These are phyloP conservation scores for Crotalus horridus DNA, from an alignment of 2,113 vertebrate species.

Conservation along the genomic window DNA sequence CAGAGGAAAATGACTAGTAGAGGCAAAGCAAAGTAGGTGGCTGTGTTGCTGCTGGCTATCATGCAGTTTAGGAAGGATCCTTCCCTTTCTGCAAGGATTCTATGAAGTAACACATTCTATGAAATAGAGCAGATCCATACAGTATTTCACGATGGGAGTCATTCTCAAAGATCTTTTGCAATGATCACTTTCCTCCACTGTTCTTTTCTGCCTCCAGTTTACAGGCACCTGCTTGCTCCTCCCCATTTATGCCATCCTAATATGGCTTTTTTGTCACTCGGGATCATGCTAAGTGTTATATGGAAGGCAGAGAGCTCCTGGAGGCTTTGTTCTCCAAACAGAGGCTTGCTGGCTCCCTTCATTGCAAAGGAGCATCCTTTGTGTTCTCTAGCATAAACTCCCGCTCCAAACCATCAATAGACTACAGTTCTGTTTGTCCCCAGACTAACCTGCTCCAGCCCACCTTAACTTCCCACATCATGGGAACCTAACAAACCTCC, in stretches of 20 bases:
- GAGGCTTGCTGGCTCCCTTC: not conserved
- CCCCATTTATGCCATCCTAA: not conserved
- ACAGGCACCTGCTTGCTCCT: not conserved
- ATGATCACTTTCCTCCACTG: not conserved
- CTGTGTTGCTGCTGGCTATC: too few relatives aligned
- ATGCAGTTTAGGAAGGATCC: not conserved
- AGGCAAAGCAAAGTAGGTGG: not conserved
- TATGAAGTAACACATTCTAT: not conserved
- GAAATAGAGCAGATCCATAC: not conserved
- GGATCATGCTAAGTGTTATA: too few relatives aligned
- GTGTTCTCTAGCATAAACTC: not conserved
- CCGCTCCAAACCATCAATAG: not conserved
- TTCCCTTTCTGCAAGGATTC: not conserved
- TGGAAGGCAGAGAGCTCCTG: not conserved
- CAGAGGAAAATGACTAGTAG: not conserved
- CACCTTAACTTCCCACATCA: not conserved
- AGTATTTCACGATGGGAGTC: too few relatives aligned
- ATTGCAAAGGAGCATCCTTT: not conserved
- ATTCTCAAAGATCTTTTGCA: not conserved
- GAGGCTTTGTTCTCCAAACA: not conserved
- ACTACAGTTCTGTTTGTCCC: conserved; percentile 5
- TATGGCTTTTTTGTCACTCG: not conserved
- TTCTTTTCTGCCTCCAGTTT: not conserved
- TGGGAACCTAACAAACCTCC: not conserved
- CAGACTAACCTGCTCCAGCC: conserved; percentile 1